Evolutionary conservation across 2,888 invertebrate genomes (phyloP).

Genomic region (Cataglyphis altisquamis): DNA sequence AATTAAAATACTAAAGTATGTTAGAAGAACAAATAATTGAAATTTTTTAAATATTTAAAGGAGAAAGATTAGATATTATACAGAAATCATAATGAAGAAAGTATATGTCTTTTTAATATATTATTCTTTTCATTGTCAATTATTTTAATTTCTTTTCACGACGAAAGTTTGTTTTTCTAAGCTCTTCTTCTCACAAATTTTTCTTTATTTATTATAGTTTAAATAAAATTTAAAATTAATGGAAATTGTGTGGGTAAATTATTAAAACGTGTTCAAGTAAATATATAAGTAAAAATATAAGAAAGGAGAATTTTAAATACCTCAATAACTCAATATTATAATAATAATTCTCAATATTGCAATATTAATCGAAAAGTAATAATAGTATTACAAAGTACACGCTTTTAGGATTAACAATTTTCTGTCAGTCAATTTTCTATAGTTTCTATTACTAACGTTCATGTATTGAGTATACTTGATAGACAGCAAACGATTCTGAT

Average conservation of each 20-base stretch:
- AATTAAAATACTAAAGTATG: neutral
- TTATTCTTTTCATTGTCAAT: neutral
- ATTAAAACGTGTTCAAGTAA: neutral
- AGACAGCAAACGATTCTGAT: constrained; percentile 8
- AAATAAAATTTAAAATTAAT: neutral
- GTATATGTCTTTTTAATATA: neutral
- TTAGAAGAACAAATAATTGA: neutral
- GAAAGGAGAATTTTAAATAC: neutral
- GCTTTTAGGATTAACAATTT: constrained; percentile 8
- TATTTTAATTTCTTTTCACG: neutral
- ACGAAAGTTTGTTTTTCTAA: neutral
- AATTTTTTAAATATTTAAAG: neutral
- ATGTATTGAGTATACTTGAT: neutral
- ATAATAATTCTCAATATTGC: neutral
- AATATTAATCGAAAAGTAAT: neutral
- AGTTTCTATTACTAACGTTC: neutral
- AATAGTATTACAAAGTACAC: neutral
- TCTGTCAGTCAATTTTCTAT: neutral
- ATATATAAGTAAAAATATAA: neutral
- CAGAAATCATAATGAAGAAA: neutral
- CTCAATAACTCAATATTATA: neutral
- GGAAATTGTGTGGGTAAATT: neutral
- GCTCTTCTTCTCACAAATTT: neutral
- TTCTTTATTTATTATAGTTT: neutral
- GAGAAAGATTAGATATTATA: neutral